Evolutionary conservation across 1,140 invertebrate genomes (phyloP), one percentile per base, ranked within the genome.

Genomic region (Wiebesia pumilae): DNA sequence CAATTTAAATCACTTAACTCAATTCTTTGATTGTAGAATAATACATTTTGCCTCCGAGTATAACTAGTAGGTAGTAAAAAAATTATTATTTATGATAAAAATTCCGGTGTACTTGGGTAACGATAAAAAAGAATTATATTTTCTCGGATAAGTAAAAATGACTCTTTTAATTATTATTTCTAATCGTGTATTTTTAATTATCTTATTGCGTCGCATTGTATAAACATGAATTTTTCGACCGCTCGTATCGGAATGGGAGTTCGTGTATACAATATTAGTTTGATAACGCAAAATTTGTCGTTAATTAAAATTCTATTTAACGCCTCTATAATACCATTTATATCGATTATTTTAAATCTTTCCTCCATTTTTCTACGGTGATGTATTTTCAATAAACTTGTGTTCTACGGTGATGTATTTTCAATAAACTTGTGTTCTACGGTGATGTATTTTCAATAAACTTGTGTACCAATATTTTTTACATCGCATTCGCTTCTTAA

Each of bases 21-120:
- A 75, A 75, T 75, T 75, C 71, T 43, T 43, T 75, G 40, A 75
- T 40, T 75, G 43, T 75, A 75, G 71, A 75, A 43, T 75, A 75
- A 75, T 75, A 43, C 40, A 35, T 71, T 38, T 35, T 33, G 16
- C 33, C 69, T 33, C 35, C 33, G 4, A 21, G 30, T 33, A 0
- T 6, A 12, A 69, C 9, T 21, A 35, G 30, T 69, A 30, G 33
- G 30, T 62, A 62, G 27, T 62, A 62, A 62, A 62, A 62, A 62
- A 27, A 62, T 62, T 62, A 62, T 62, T 62, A 62, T 27, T 27
- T 27, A 62, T 10, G 3, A 62, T 27, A 62, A 62, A 62, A 2
- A 62, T 27, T 62, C 58, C 10, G 24, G 58, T 7, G 27, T 62
- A 27, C 4, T 62, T 27, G 24, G 19, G 7, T 54, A 54, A 19